phyloP scores from a whole-genome alignment of 2,888 invertebrate species.

The Nomada hirtipes region DNA sequence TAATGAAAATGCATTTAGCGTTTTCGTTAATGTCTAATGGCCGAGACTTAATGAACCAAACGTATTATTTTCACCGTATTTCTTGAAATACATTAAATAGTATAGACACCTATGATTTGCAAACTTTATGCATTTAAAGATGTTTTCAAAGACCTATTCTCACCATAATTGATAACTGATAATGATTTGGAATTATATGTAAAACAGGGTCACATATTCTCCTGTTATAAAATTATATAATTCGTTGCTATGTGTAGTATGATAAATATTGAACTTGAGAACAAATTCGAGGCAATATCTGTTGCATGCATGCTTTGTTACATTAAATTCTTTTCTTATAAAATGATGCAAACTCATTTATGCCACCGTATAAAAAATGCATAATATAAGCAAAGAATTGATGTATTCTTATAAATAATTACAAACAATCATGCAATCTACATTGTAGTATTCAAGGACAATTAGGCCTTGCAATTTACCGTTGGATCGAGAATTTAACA shows the following conservation, averaged over 20 bases:
- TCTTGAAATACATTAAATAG: constrained; percentile 22
- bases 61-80: constrained; percentile 27
- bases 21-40: constrained; percentile 43
- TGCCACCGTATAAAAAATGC: constrained; percentile 8
- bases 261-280: constrained; percentile 47
- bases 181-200: constrained; percentile 30
- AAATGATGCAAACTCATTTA: constrained; percentile 25
- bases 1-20: constrained; percentile 50
- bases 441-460: constrained; percentile 8
- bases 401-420: constrained; percentile 44
- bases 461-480: constrained; percentile 33
- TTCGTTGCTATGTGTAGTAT: constrained; percentile 30
- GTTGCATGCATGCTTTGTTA: constrained; percentile 20
- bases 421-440: constrained; percentile 30
- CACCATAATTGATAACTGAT: constrained; percentile 31
- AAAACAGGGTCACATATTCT: constrained; percentile 35
- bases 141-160: constrained; percentile 37
- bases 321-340: constrained; percentile 22
- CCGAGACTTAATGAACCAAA: constrained; percentile 48
- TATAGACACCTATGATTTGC: constrained; percentile 34
- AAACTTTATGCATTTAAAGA: constrained; percentile 29
- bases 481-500: constrained; percentile 24
- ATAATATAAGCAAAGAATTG: constrained; percentile 15
- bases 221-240: constrained; percentile 16
- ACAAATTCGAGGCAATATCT: constrained; percentile 50